phyloP scores from a whole-genome alignment of 2,888 invertebrate species.

The Masnerella sp. region DNA sequence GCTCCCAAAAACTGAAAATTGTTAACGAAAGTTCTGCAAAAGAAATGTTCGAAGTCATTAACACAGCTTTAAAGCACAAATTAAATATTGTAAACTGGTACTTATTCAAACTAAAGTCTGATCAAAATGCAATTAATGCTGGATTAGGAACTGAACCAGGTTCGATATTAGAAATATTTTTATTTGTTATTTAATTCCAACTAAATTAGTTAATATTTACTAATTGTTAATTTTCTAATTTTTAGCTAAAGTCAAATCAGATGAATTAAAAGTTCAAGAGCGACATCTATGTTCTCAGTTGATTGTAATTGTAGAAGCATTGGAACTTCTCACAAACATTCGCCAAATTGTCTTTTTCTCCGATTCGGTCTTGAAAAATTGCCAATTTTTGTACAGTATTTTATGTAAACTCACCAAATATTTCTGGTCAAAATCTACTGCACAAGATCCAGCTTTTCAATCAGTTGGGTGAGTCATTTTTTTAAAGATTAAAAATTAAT shows the following conservation, averaged over 20 bases:
- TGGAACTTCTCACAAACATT: conserved; percentile 79
- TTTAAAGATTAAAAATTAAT: neutral
- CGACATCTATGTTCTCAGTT: conserved; percentile 81
- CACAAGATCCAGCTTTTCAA: conserved; percentile 78
- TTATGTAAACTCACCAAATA: conserved; percentile 81
- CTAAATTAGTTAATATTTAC: conserved; percentile 1
- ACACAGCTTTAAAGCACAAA: conserved; percentile 74
- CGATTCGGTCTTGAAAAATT: conserved; percentile 80
- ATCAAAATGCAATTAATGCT: conserved; percentile 64
- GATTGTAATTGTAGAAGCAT: conserved; percentile 79
- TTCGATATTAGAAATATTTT: too few species aligned
- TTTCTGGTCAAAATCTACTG: conserved; percentile 79
- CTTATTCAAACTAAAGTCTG: conserved; percentile 70
- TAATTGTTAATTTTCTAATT: conserved; percentile 3
- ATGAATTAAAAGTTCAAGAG: conserved; percentile 79
- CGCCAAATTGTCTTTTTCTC: conserved; percentile 77
- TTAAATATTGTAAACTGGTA: conserved; percentile 70
- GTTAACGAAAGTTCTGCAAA: conserved; percentile 74
- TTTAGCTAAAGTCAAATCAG: conserved; percentile 73
- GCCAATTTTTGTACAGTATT: conserved; percentile 80
- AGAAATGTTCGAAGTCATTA: conserved; percentile 74
- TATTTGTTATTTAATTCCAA: conserved; percentile 4
- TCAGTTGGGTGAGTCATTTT: conserved; percentile 76
- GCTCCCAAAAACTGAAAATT: conserved; percentile 69
- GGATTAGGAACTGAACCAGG: conserved; percentile 65